Base-by-base conservation (phyloP, 2,888 invertebrate genomes). In the Cetonia aurata region DNA sequence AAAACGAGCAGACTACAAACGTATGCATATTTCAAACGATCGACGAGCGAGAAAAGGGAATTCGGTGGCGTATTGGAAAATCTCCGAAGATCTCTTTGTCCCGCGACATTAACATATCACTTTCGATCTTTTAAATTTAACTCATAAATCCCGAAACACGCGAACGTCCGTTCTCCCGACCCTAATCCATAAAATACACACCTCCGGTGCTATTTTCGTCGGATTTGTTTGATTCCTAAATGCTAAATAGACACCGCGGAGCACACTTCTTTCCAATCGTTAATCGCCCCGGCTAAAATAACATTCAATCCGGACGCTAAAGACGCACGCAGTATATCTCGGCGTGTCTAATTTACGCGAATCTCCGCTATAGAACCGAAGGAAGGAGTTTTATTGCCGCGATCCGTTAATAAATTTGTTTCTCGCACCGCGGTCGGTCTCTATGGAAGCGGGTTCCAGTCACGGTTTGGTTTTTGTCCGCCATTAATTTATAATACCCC, bases 401-500 rank as follows among this genome's bases (percentile, higher is more conserved):
- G 42, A 41, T n/a, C 41, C 41, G 37, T 57, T 57, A 57, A 57
- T 59, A 59, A 59, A 59, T 59, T 59, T 59, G 42, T 6, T 44
- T 8, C 17, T 42, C 13, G 59, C 25, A 4, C 25, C 19, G 42
- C 19, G 42, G 42, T 57, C 10, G 42, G 50, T 3, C 15, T 9
- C 15, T 13, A 15, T 50, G 50, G 2, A 13, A n/a, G 44, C 12
- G 59, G 19, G 42, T 42, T 33, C 6, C 42, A 59, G 59, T 53
- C 53, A 53, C 59, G 17, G 44, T 59, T 59, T 59, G 59, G 59
- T 59, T 59, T 44, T 59, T 59, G 59, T 59, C 59, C 44, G 42
- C 59, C 59, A 25, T 42, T 59, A 59, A 59, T 59, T 59, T 59
- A 59, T 59, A 59, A 59, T 17, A 17, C 59, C 42, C 59, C 25